Evolutionary conservation across 2,113 vertebrate genomes (phyloP).

Genomic region (Ptilorrhoa leucosticta): DNA sequence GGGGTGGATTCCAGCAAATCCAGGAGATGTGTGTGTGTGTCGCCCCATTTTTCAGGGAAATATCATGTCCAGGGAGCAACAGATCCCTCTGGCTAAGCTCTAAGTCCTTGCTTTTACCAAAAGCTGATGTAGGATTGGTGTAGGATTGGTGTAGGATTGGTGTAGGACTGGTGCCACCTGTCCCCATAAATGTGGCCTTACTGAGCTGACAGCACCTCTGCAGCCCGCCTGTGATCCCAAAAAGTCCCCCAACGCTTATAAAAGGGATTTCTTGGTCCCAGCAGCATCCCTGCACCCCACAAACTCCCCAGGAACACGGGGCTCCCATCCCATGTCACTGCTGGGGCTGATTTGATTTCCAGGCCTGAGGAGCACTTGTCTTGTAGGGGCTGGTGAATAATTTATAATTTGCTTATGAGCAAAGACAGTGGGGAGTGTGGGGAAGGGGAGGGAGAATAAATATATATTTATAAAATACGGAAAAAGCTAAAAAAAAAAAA

Average conservation of each 20-base stretch:
- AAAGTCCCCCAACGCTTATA: fast-evolving
- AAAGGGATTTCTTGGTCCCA: background rate
- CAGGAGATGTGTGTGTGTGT: background rate
- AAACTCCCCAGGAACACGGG: background rate
- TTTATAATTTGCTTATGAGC: conserved; percentile 7
- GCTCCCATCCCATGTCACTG: fast-evolving
- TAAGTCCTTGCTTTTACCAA: background rate
- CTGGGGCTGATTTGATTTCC: background rate
- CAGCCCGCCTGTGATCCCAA: background rate
- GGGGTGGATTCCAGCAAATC: background rate
- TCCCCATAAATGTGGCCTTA: background rate
- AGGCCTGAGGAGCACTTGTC: background rate
- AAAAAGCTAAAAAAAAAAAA: background rate
- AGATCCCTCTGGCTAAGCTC: background rate
- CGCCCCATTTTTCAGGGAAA: background rate
- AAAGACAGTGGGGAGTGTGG: background rate
- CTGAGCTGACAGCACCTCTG: background rate
- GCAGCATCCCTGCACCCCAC: background rate
- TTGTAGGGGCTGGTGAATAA: conserved; percentile 23
- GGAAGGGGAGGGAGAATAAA: background rate
- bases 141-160: background rate
- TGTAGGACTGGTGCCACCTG: background rate
- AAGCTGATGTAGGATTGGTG: background rate
- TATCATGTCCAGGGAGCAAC: background rate
- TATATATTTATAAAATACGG: conserved; percentile 40